Evolutionary conservation across 2,113 vertebrate genomes (phyloP), one percentile per base, ranked within the genome.

Genomic region (Corydoras sp.): DNA sequence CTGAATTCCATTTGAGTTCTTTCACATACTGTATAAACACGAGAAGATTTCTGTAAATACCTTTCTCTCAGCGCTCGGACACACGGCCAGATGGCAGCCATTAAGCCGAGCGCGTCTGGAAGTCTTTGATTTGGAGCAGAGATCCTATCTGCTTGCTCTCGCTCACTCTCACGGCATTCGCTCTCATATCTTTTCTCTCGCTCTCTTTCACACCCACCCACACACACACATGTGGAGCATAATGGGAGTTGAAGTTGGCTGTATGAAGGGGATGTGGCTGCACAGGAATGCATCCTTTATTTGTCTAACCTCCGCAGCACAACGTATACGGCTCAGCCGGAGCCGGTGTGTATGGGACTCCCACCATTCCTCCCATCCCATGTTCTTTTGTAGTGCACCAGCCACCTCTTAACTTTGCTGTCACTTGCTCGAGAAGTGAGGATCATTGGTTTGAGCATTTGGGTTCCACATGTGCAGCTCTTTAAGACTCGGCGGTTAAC

Each of bases 51-150:
- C 71, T 51, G 61, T 43, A 77, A 77, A 79, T 63, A 61, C 30
- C 69, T 73, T 68, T 79, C 63, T 71, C 70, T 81, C 61, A 49
- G 73, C 43, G 14, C 14, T n/a, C 14, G 13, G 32, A 58, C 74
- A 58, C 60, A 72, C 9, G 70, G 59, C 72, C 88, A 89, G 77
- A 84, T 84, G 86, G 83, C 76, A 68, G 75, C 72, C 76, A 82
- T 86, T 85, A 70, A 79, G 72, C 79, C 78, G 77, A 84, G 80
- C 79, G 79, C 80, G 77, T 73, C 79, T 81, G 84, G 84, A 87
- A 86, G 83, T 82, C 82, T 85, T 87, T 86, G 81, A 86, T 87
- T 87, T 84, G 77, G 72, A 80, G 76, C 48, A 55, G 66, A 84
- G 82, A 83, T 83, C 76, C 72, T 73, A 81, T 83, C 81, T 81